Base-by-base conservation (phyloP, 2,797 vertebrate species). In the Liparis tanakae region DNA sequence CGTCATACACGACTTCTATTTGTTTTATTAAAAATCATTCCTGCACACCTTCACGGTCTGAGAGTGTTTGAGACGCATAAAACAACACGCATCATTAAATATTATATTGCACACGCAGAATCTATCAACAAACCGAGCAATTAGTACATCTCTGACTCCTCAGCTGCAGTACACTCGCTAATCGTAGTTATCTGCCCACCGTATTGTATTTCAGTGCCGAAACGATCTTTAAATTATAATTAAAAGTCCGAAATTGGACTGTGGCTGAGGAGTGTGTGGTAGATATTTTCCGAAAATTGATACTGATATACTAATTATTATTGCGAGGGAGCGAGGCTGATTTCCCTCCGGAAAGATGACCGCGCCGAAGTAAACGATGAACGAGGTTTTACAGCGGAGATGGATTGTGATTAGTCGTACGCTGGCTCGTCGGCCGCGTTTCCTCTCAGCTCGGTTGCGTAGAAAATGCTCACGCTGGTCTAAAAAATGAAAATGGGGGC, bases 291-390 rank as follows among this genome's bases (percentile, higher is more conserved):
- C 20, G 3, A 51, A 51, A 66, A 77, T 44, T 62, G 20, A 58
- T 63, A 55, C 39, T 36, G 33, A 77, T 50, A 48, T 62, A 18
- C 54, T 65, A 56, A 74, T 80, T 71, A 71, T 74, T 68, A 65
- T 25, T 66, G 46, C 60, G 60, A 64, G 22, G 59, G 61, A 61
- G 25, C 25, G 53, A 67, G 37, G 61, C n/a, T 62, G 69, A 69
- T 78, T 85, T 78, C 70, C 37, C 68, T 12, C 48, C 10, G 71
- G 80, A 50, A 72, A 58, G 30, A 67, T 53, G 64, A 72, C 75
- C 34, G 41, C 8, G 34, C 22, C 30, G 25, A 57, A 9, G 56
- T 70, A 63, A 74, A 66, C 56, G 37, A 79, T 67, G 48, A 56
- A 60, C 69, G 51, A 60, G 41, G 34, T 74, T 71, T 71, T 72